Percentiles rank a stretch among this genome's conserved stretches.
Conservation (phyloP, 2,797 vertebrate genomes). For the Synaphobranchus kaupii region DNA sequence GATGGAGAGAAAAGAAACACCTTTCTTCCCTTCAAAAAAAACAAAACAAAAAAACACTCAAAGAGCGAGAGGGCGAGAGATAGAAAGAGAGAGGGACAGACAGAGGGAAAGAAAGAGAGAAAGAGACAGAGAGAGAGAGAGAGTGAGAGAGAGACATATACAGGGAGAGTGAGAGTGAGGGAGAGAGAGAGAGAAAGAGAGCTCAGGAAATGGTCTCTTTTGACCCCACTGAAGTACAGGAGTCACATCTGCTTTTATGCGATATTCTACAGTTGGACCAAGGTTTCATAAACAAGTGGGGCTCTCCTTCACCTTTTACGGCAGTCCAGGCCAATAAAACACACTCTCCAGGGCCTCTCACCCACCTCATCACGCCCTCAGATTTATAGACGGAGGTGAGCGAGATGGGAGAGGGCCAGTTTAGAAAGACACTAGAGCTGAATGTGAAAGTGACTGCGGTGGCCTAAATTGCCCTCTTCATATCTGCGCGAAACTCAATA, state of each 20-base stretch:
- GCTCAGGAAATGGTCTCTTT: constrained; percentile 17
- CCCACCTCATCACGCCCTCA: not conserved
- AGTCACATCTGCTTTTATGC: constrained; percentile 2
- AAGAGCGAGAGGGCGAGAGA: constrained; percentile 32
- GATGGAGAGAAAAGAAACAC: not conserved
- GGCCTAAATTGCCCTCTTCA: not conserved
- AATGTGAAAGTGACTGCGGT: not conserved
- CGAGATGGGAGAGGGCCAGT: not conserved
- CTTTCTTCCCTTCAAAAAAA: not conserved
- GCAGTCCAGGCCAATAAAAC: not conserved
- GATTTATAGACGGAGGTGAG: not conserved
- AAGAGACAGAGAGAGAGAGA: constrained; percentile 22
- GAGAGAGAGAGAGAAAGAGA: not conserved
- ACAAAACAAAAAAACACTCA: no score
- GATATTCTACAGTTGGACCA: not conserved
- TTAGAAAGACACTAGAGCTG: not conserved
- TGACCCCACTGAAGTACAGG: not conserved
- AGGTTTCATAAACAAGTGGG: constrained; percentile 8
- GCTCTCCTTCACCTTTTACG: not conserved
- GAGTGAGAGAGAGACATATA: not conserved
- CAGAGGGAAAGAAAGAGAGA: constrained; percentile 32
- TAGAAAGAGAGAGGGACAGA: not conserved
- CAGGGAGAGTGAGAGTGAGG: not conserved
- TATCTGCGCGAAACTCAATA: not conserved
- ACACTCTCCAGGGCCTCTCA: not conserved